Conservation (phyloP, 2,797 vertebrate species). For the Gobionotothen gibberifrons region DNA sequence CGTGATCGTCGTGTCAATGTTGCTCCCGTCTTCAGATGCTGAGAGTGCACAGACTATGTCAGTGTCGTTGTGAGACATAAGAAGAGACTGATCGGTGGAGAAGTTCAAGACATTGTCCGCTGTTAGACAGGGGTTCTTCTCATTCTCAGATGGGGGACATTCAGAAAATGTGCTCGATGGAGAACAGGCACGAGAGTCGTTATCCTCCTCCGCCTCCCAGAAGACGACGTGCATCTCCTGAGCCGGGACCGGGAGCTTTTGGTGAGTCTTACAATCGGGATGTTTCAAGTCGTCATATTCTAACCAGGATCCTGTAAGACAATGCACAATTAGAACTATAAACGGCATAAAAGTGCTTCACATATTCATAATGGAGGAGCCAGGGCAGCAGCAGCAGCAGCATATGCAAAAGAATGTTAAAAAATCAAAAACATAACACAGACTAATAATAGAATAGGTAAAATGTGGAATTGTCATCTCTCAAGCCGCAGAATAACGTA, state of each 20-base stretch:
- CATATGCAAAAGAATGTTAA: neutral
- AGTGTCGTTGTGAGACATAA: slow-evolving; percentile 42
- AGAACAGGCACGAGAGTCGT: slow-evolving; percentile 33
- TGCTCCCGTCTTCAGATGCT: slow-evolving; percentile 4
- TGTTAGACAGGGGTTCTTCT: neutral
- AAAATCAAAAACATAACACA: neutral
- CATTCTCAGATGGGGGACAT: neutral
- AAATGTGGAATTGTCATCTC: neutral
- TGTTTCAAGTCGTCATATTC: slow-evolving; percentile 93
- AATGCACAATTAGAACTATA: neutral
- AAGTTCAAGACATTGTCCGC: neutral
- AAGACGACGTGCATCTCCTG: slow-evolving; percentile 90
- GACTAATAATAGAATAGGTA: neutral
- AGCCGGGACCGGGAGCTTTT: slow-evolving; percentile 82
- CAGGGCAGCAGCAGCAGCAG: neutral
- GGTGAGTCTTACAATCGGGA: slow-evolving; percentile 73
- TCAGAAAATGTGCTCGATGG: slow-evolving; percentile 45
- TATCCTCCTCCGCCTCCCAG: slow-evolving; percentile 84
- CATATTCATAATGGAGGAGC: neutral
- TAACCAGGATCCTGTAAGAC: slow-evolving; percentile 88
- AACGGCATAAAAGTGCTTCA: neutral
- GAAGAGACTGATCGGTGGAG: slow-evolving; percentile 39
- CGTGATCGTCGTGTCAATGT: neutral
- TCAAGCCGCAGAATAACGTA: neutral
- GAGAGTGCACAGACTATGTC: slow-evolving; percentile 63